phyloP scores from a whole-genome alignment of 2,113 vertebrate species.

The Carassius carassius region DNA sequence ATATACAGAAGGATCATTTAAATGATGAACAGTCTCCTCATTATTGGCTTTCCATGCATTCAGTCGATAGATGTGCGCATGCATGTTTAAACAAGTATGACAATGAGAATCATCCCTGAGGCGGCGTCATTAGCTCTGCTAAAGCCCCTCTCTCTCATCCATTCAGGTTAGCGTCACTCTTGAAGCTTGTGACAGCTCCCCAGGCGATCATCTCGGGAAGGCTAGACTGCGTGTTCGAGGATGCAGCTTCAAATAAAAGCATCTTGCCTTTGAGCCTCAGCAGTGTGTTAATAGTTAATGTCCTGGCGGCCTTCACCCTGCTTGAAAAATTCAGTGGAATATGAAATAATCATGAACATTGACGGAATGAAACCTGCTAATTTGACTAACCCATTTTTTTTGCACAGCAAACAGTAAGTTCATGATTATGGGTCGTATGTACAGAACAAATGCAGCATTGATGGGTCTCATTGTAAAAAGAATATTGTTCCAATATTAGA shows the following conservation, averaged over 20 bases:
- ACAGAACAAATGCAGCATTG: slow-evolving; percentile 13
- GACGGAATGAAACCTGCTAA: slow-evolving; percentile 80
- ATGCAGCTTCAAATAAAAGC: slow-evolving; percentile 70
- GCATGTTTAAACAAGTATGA: slow-evolving; percentile 40
- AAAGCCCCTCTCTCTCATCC: slow-evolving; percentile 20
- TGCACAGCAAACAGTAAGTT: slow-evolving; percentile 49
- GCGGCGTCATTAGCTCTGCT: slow-evolving; percentile 17
- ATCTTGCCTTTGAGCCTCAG: slow-evolving; percentile 67
- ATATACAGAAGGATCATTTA: slow-evolving; percentile 13
- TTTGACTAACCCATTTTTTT: slow-evolving; percentile 71
- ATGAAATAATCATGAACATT: slow-evolving; percentile 80
- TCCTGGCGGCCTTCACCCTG: slow-evolving; percentile 49
- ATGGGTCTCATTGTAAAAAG: neutral
- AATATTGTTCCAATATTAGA: neutral
- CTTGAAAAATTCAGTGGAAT: slow-evolving; percentile 72
- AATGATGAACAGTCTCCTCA: slow-evolving; percentile 16
- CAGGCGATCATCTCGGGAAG: slow-evolving; percentile 73
- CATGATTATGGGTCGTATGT: slow-evolving; percentile 37
- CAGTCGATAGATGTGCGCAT: slow-evolving; percentile 11
- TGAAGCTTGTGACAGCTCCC: slow-evolving; percentile 72
- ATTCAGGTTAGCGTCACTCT: slow-evolving; percentile 24
- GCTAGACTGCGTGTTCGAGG: slow-evolving; percentile 68
- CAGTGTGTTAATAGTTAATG: slow-evolving; percentile 79
- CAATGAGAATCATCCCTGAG: slow-evolving; percentile 27
- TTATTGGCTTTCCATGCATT: neutral